A percentile compares a stretch with the other conserved stretches of the same genome.
Evolutionary conservation across 2,888 invertebrate genomes (phyloP).

Genomic region (Tolmerus cingulatus): DNA sequence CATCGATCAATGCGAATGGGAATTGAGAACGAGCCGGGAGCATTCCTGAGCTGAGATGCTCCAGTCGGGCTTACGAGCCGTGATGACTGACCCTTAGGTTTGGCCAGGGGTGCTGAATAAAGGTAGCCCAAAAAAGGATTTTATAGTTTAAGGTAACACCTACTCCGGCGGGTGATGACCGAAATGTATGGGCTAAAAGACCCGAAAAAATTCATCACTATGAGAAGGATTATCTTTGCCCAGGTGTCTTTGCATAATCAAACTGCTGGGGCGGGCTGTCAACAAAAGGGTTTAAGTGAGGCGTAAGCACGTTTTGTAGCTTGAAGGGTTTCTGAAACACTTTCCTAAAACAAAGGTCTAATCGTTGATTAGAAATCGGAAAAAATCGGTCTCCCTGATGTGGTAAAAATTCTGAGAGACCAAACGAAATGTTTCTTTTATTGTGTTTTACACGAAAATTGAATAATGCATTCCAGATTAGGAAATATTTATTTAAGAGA

Average conservation of each 20-base stretch:
- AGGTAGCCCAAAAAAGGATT: neutral
- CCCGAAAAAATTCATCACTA: neutral
- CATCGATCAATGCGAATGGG: neutral
- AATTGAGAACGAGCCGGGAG: neutral
- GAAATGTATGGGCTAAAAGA: neutral
- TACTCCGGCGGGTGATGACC: neutral
- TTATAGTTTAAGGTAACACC: constrained; percentile 3
- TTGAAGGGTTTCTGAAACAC: neutral
- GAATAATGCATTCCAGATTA: too few relatives aligned
- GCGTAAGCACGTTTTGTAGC: neutral
- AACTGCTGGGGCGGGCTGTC: neutral
- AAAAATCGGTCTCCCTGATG: neutral
- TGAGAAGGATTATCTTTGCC: neutral
- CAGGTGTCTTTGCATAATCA: neutral
- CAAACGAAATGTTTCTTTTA: neutral
- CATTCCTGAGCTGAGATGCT: neutral
- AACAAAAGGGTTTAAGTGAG: neutral
- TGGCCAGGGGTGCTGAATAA: neutral
- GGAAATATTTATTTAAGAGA: too few relatives aligned
- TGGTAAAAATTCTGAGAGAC: neutral
- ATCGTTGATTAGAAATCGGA: neutral
- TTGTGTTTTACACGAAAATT: too few relatives aligned
- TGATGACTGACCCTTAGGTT: neutral
- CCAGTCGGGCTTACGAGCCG: neutral
- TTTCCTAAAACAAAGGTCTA: neutral